These are phyloP conservation scores for Lutjanus campechanus DNA, from an alignment of 2,797 vertebrate species.

Conservation along the genomic window DNA sequence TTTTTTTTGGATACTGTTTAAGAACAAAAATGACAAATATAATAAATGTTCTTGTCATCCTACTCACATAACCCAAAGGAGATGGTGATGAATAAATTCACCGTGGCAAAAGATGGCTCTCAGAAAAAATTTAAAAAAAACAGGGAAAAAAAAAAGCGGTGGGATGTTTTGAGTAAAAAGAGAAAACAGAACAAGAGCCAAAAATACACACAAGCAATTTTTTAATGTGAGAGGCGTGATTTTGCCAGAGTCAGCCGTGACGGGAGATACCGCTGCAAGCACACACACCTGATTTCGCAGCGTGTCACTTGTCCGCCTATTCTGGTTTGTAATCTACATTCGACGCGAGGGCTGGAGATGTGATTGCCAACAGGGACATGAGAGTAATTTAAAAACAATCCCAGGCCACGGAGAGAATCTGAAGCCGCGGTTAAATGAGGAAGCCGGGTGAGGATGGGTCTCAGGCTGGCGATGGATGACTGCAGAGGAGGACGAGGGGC, in stretches of 20 bases:
- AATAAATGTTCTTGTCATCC: conserved; percentile 41
- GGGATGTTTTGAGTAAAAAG: conserved; percentile 25
- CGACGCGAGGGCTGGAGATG: conserved; percentile 23
- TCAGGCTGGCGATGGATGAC: conserved; percentile 32
- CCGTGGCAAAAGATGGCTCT: conserved; percentile 13
- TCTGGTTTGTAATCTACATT: conserved; percentile 46
- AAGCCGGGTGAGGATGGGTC: conserved; percentile 1
- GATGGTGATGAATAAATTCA: conserved; percentile 33
- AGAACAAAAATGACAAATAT: conserved; percentile 40
- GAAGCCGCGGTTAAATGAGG: conserved; percentile 43
- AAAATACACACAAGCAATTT: conserved; percentile 1
- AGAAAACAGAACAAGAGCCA: conserved; percentile 19
- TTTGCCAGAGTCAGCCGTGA: conserved; percentile 36
- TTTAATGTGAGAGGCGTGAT: conserved; percentile 24
- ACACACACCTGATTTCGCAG: conserved; percentile 23
- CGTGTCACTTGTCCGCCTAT: conserved; percentile 35
- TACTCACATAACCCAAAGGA: conserved; percentile 32
- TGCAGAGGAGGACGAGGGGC: conserved; percentile 1
- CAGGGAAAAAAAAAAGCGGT: not conserved
- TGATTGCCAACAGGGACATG: conserved; percentile 34
- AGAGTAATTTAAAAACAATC: conserved; percentile 61
- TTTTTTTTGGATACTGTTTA: conserved; percentile 25
- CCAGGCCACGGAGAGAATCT: conserved; percentile 29
- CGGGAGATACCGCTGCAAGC: not conserved
- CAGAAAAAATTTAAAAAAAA: not conserved